phyloP scores from a whole-genome alignment of 2,113 vertebrate genomes.

The Platysternon megacephalum region DNA sequence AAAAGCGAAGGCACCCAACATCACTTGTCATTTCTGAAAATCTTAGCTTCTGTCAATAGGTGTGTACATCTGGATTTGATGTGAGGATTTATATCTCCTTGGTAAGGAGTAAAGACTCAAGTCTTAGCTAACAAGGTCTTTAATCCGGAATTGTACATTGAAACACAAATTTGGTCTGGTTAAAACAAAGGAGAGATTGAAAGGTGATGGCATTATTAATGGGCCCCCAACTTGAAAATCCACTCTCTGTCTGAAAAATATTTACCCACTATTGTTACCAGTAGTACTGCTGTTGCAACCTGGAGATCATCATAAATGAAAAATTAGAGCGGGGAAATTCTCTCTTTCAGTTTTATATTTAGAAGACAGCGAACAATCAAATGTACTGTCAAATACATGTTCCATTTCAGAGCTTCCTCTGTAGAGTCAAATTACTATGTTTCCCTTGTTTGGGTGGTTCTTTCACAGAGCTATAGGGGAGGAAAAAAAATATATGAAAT shows the following conservation, averaged over 20 bases:
- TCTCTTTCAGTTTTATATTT: background rate
- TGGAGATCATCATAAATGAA: background rate
- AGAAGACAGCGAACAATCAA: background rate
- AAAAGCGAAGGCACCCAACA: background rate
- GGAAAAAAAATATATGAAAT: background rate
- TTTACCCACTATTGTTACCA: background rate
- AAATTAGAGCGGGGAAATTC: background rate
- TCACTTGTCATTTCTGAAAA: background rate
- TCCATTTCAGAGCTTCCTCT: background rate
- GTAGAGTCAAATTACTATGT: background rate
- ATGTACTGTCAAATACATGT: background rate
- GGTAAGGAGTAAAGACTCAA: background rate
- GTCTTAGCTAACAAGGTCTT: background rate
- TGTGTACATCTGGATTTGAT: accelerated
- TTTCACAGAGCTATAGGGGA: background rate
- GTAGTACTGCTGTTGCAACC: background rate
- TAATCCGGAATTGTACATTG: background rate
- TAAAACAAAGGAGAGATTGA: background rate
- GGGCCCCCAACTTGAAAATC: background rate
- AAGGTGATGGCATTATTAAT: background rate
- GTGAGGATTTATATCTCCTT: background rate
- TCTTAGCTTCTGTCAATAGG: background rate
- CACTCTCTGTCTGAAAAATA: background rate
- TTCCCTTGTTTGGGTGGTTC: background rate
- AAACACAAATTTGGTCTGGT: background rate